Conservation (phyloP, 2,888 invertebrate genomes). For the Lycocerus yunnanus region DNA sequence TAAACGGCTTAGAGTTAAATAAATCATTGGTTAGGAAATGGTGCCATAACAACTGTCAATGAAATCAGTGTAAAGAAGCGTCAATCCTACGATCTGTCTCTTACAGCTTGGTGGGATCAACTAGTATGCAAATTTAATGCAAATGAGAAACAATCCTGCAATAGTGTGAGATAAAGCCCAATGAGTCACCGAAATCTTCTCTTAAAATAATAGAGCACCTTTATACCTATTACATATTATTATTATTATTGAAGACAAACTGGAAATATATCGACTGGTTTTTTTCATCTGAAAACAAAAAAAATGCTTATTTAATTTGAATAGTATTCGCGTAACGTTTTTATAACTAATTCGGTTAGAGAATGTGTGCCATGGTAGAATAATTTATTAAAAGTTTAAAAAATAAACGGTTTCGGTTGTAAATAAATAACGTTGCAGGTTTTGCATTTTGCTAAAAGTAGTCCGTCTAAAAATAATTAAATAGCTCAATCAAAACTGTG, state of each 20-base stretch:
- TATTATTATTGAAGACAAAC: not conserved
- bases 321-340: too few species aligned
- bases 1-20: constrained; percentile 5
- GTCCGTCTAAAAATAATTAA: constrained; percentile 19
- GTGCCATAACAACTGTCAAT: constrained; percentile 24
- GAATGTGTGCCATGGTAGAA: not conserved
- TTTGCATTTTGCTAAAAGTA: not conserved
- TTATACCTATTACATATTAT: constrained; percentile 10
- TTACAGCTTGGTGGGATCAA: constrained; percentile 33
- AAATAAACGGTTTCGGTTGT: not conserved
- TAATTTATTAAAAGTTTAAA: not conserved
- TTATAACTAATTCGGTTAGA: too few species aligned
- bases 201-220: constrained; percentile 28
- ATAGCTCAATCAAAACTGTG: constrained; percentile 41
- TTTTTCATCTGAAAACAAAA: too few species aligned
- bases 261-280: not conserved
- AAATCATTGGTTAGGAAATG: constrained; percentile 19
- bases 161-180: constrained; percentile 32
- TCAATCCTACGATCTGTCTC: constrained; percentile 32
- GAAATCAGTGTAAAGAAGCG: constrained; percentile 25
- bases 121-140: constrained; percentile 36
- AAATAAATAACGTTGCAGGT: not conserved
- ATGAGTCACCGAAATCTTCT: constrained; percentile 36
- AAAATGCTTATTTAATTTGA: too few species aligned
- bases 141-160: constrained; percentile 28